Evolutionary conservation across 1,140 invertebrate species (phyloP), one percentile per base, ranked within the genome.

Genomic region (Leptinotarsa undecemlineata): DNA sequence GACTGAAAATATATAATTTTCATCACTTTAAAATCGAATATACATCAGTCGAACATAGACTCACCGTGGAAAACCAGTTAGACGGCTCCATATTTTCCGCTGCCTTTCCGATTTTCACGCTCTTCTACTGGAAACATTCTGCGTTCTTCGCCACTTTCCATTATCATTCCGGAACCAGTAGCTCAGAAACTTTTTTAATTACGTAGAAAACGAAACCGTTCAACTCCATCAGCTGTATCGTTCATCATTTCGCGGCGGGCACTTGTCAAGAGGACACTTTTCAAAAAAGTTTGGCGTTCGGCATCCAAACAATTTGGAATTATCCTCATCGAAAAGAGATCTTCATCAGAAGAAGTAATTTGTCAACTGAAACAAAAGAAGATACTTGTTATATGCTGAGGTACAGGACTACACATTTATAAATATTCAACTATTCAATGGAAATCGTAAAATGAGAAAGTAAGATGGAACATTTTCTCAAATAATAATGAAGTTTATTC

Each of bases 131-230:
- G 66, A 17, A 47, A 47, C 23, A 15, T 68, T 68, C 19, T 20
- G 13, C 66, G 19, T 68, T 47, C n/a, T 19, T n/a, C 33, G 19
- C n/a, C 23, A 26, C 42, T 68, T 68, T 68, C 66, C 66, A 68
- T 68, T 68, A 68, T 11, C 26, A 68, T 5, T 42, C 33, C 66
- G 42, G 26, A 68, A 48, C 3, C 19, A 68, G n/a, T n/a, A 19
- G 3, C 33, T 66, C 20, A 23, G 8, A 66, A 64, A 66, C 63
- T 66, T 57, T 66, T 66, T 66, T 66, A 66, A 66, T 66, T 66
- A 33, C 63, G 21, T 1, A 21, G 63, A 8, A 66, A 23, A 33
- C 63, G 26, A 23, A 21, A 66, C 63, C 15, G 42, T 48, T 68
- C 33, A 42, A n/a, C 66, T 68, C 8, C 66, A 68, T 68, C 42